Percentiles rank a stretch among this genome's conserved stretches.
Conservation (phyloP, 2,888 invertebrate species). For the Eupithecia centaureata region DNA sequence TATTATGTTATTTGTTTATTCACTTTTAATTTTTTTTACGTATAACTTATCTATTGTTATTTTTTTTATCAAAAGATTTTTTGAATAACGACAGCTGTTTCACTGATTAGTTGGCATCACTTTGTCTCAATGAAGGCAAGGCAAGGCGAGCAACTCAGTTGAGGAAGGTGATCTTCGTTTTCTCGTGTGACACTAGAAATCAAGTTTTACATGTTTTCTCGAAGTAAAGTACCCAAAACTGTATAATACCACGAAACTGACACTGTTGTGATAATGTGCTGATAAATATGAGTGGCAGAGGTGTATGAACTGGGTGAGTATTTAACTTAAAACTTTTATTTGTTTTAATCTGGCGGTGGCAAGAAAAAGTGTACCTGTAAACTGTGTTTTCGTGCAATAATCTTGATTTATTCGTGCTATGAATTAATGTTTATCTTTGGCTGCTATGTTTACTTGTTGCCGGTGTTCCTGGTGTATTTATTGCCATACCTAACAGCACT, state of each 20-base stretch:
- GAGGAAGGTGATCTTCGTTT: slow-evolving; percentile 58
- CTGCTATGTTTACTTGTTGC: slow-evolving; percentile 15
- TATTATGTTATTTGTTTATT: not conserved
- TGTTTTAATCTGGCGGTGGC: slow-evolving; percentile 44
- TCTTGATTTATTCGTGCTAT: slow-evolving; percentile 21
- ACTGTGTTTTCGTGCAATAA: slow-evolving; percentile 21
- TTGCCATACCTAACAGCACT: slow-evolving; percentile 7
- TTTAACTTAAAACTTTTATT: slow-evolving; percentile 53
- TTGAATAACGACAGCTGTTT: not conserved
- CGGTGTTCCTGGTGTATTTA: slow-evolving; percentile 25
- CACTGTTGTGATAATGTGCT: slow-evolving; percentile 79
- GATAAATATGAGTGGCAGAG: slow-evolving; percentile 69
- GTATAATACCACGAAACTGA: slow-evolving; percentile 57
- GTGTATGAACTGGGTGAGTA: slow-evolving; percentile 78
- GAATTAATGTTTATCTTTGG: slow-evolving; percentile 28
- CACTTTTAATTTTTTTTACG: too few species aligned
- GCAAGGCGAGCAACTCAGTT: slow-evolving; percentile 35
- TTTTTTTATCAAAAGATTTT: not conserved
- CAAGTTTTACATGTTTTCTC: slow-evolving; percentile 71
- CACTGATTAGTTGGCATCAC: slow-evolving; percentile 1
- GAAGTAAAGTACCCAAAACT: slow-evolving; percentile 59
- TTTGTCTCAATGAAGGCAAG: slow-evolving; percentile 5
- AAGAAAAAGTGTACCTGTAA: slow-evolving; percentile 34
- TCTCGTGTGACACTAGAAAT: slow-evolving; percentile 66
- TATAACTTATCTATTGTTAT: too few species aligned